These are phyloP conservation scores for Brachionus calyciflorus DNA, from an alignment of 1,140 invertebrate genomes.

Conservation along the genomic window DNA sequence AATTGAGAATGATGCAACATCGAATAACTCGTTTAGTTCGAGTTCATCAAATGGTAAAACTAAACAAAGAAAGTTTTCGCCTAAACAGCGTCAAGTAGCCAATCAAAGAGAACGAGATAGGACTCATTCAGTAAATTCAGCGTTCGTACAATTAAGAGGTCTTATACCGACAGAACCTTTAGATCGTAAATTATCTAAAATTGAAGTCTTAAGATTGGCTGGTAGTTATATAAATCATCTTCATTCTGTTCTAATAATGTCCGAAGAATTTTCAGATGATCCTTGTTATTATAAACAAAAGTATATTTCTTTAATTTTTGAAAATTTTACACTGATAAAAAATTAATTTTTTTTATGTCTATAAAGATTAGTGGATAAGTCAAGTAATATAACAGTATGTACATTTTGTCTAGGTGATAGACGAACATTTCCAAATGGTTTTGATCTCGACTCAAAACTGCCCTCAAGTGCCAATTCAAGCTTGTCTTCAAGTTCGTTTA, in stretches of 20 bases:
- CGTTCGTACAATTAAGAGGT: conserved; percentile 82
- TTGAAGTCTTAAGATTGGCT: conserved; percentile 63
- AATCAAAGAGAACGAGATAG: conserved; percentile 68
- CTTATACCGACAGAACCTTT: conserved; percentile 92
- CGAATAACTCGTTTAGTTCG: conserved; percentile 13
- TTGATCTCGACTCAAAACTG: background rate
- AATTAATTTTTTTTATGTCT: background rate
- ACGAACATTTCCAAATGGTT: background rate
- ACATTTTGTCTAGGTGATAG: conserved; percentile 45
- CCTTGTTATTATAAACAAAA: conserved; percentile 42
- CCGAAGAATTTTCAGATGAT: conserved; percentile 19
- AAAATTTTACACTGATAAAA: background rate
- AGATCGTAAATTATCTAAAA: conserved; percentile 79
- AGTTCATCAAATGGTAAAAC: conserved; percentile 1
- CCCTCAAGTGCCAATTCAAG: background rate
- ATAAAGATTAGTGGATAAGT: conserved; percentile 22
- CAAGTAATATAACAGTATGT: conserved; percentile 16
- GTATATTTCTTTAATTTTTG: background rate
- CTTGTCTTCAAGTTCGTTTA: background rate
- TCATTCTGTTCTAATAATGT: conserved; percentile 31
- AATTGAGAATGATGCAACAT: background rate
- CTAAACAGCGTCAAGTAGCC: conserved; percentile 41
- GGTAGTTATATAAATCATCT: conserved; percentile 61
- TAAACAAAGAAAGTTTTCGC: conserved; percentile 31
- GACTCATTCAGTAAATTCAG: conserved; percentile 90